Conservation (phyloP, 1,140 invertebrate species). For the Telenomus remus region DNA sequence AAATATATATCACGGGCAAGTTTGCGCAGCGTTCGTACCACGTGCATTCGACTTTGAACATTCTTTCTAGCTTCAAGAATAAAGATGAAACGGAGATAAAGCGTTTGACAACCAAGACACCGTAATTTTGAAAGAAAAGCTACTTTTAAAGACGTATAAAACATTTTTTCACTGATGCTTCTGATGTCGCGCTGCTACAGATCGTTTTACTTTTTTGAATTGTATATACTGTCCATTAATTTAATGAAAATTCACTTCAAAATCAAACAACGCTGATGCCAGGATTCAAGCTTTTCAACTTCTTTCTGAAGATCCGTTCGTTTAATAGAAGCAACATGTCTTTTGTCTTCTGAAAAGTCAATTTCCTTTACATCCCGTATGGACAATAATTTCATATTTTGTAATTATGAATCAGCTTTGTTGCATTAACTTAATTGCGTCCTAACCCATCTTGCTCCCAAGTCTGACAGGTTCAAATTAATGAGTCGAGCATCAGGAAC, state of each 20-base stretch:
- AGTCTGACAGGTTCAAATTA: constrained; percentile 18
- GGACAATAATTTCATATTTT: too few relatives aligned
- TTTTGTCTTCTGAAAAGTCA: too few relatives aligned
- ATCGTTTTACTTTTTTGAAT: constrained; percentile 25
- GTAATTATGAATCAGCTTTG: too few relatives aligned
- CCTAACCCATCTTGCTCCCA: constrained; percentile 16
- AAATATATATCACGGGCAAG: constrained; percentile 44
- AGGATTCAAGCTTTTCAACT: too few relatives aligned
- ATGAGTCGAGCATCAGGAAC: constrained; percentile 7
- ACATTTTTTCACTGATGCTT: constrained; percentile 5
- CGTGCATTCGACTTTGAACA: constrained; percentile 50
- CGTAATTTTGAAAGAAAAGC: constrained; percentile 35
- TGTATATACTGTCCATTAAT: constrained; percentile 21
- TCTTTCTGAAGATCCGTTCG: too few relatives aligned
- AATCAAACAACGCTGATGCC: constrained; percentile 2
- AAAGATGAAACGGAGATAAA: constrained; percentile 56
- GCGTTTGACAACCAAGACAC: constrained; percentile 47
- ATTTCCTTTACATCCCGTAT: too few relatives aligned
- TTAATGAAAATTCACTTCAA: constrained; percentile 16
- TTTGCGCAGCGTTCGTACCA: too few relatives aligned
- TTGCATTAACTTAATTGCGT: constrained; percentile 22
- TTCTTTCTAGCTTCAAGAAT: constrained; percentile 39
- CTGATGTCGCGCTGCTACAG: constrained; percentile 12
- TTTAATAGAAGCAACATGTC: too few relatives aligned
- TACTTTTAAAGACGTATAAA: constrained; percentile 22